Evolutionary conservation across 2,113 vertebrate species (phyloP).

Genomic region (Sciurus niger): DNA sequence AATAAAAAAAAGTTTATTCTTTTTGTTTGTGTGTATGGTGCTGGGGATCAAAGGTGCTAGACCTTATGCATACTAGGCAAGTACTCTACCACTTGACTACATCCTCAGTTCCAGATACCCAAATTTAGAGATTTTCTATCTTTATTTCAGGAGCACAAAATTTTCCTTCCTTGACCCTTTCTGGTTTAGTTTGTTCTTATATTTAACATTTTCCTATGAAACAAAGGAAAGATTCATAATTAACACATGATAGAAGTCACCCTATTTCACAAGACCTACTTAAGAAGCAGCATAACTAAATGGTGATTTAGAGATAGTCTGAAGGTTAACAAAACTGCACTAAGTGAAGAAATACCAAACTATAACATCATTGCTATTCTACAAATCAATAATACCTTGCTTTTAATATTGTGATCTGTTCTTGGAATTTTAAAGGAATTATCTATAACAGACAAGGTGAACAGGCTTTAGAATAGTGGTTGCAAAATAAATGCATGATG

Average conservation of each 20-base stretch:
- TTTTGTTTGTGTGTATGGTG: neutral
- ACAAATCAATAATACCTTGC: neutral
- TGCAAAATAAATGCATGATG: neutral
- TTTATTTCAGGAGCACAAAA: neutral
- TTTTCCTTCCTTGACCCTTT: neutral
- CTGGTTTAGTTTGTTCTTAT: neutral
- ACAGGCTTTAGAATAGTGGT: neutral
- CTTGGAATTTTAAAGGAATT: neutral
- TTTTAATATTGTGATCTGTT: neutral
- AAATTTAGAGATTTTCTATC: constrained; percentile 22
- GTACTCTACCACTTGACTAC: neutral
- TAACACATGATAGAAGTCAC: neutral
- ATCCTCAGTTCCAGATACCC: neutral
- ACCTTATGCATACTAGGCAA: neutral
- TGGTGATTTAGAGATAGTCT: neutral
- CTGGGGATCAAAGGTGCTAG: neutral
- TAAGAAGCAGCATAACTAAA: neutral
- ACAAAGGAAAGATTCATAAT: neutral
- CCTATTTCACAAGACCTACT: neutral
- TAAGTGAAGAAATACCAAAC: neutral
- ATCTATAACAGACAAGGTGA: neutral
- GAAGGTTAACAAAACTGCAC: neutral
- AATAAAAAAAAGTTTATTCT: neutral
- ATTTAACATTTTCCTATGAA: neutral
- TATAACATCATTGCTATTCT: neutral